These are phyloP conservation scores for Orchestes rusci DNA, from an alignment of 2,888 invertebrate species.

Conservation along the genomic window DNA sequence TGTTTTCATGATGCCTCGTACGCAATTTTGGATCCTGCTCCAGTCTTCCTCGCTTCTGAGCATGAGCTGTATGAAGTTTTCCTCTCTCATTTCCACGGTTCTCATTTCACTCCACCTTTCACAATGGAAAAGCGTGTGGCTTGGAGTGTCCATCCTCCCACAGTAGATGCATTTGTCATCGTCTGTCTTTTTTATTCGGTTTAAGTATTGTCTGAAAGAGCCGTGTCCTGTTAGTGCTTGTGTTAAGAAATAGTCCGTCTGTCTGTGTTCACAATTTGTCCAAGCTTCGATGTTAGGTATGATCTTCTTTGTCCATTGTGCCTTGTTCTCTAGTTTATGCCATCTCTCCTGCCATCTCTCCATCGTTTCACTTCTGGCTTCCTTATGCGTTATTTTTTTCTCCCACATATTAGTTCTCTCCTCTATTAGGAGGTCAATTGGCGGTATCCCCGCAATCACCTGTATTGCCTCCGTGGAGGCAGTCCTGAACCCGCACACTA, in stretches of 20 bases:
- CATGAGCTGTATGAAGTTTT: slow-evolving; percentile 1
- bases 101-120: too few relatives aligned
- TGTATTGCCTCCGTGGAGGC: neutral
- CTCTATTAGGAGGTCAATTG: neutral
- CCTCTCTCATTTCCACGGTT: too few relatives aligned
- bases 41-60: neutral
- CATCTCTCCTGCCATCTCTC: too few relatives aligned
- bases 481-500: neutral
- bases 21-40: too few relatives aligned
- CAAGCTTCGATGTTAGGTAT: neutral
- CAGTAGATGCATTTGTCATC: too few relatives aligned
- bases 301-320: neutral
- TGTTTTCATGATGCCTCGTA: too few relatives aligned
- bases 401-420: neutral
- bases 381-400: neutral
- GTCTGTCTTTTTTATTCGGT: neutral
- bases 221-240: neutral
- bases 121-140: neutral
- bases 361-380: neutral
- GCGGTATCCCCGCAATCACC: neutral
- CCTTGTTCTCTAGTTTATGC: neutral
- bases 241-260: neutral
- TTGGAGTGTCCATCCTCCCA: too few relatives aligned
- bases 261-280: neutral
- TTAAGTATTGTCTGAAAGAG: too few relatives aligned